These are phyloP conservation scores for Geopemphigus sp. DNA, from an alignment of 1,140 invertebrate genomes.

Conservation along the genomic window DNA sequence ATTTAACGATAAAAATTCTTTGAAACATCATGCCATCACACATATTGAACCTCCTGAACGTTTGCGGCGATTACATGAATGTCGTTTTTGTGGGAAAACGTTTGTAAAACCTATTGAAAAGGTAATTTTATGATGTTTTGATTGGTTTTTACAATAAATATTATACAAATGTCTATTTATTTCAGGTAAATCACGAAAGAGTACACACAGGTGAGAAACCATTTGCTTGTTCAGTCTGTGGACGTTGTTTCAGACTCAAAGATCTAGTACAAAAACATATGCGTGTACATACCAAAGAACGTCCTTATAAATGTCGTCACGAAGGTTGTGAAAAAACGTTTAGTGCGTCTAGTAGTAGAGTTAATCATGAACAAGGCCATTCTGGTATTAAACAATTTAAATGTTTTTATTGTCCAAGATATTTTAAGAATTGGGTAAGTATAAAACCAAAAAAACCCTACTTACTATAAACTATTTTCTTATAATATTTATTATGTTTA, in stretches of 20 bases:
- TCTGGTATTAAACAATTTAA: conserved; percentile 46
- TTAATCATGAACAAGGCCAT: conserved; percentile 44
- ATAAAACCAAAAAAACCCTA: not conserved
- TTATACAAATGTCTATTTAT: not conserved
- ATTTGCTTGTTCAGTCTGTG: conserved; percentile 68
- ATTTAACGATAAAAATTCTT: conserved; percentile 45
- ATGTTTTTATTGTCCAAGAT: conserved; percentile 47
- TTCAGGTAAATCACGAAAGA: conserved; percentile 81
- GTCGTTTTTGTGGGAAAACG: conserved; percentile 40
- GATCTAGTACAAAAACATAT: conserved; percentile 57
- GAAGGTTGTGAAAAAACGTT: conserved; percentile 52
- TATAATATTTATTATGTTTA: not conserved
- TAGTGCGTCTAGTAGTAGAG: conserved; percentile 39
- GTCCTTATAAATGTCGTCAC: conserved; percentile 61
- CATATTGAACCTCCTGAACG: conserved; percentile 49
- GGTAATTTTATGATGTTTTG: conserved; percentile 8
- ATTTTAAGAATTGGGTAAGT: conserved; percentile 46
- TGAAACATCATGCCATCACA: conserved; percentile 48
- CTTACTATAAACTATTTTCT: not conserved
- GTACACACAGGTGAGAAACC: conserved; percentile 97
- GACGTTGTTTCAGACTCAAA: conserved; percentile 58
- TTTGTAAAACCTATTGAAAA: conserved; percentile 45
- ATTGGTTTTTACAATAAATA: not conserved
- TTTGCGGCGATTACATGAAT: conserved; percentile 43
- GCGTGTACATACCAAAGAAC: conserved; percentile 59